Conservation (phyloP, 2,797 vertebrate species). For the Neoniphon sammara region DNA sequence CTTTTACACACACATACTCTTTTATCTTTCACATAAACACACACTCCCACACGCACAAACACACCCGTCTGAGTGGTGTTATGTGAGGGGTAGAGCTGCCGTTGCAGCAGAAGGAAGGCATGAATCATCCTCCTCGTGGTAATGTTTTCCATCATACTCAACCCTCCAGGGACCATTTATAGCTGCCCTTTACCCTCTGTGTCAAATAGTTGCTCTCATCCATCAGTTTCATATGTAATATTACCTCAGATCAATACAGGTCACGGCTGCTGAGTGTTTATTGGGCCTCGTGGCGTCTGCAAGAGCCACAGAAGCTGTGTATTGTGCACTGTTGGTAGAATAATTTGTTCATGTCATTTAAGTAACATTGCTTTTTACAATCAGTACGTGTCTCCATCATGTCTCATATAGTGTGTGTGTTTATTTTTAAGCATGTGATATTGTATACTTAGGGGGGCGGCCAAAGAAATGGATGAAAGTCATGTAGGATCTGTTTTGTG, state of each 20-base stretch:
- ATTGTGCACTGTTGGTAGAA: neutral
- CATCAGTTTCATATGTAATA: constrained; percentile 76
- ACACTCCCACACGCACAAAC: constrained; percentile 2
- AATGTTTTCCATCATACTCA: constrained; percentile 73
- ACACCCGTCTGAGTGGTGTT: constrained; percentile 27
- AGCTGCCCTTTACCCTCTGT: constrained; percentile 70
- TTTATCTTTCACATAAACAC: constrained; percentile 7
- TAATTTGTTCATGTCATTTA: neutral
- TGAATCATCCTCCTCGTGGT: constrained; percentile 69
- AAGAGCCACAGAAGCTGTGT: neutral
- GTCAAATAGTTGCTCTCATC: constrained; percentile 72
- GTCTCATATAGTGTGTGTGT: neutral
- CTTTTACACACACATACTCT: constrained; percentile 3
- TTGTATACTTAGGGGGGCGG: neutral
- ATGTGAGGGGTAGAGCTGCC: constrained; percentile 45
- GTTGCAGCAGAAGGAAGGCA: constrained; percentile 48
- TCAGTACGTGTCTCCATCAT: neutral
- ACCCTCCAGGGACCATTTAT: constrained; percentile 67
- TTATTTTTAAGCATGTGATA: neutral
- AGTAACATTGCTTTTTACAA: neutral
- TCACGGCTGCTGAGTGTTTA: constrained; percentile 64
- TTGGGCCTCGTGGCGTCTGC: constrained; percentile 32
- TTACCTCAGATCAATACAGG: constrained; percentile 76
- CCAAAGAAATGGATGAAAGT: too few species aligned
- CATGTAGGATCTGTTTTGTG: too few species aligned